These are phyloP conservation scores for Drosophila lacteicornis DNA, from an alignment of 1,140 invertebrate genomes.

Conservation along the genomic window DNA sequence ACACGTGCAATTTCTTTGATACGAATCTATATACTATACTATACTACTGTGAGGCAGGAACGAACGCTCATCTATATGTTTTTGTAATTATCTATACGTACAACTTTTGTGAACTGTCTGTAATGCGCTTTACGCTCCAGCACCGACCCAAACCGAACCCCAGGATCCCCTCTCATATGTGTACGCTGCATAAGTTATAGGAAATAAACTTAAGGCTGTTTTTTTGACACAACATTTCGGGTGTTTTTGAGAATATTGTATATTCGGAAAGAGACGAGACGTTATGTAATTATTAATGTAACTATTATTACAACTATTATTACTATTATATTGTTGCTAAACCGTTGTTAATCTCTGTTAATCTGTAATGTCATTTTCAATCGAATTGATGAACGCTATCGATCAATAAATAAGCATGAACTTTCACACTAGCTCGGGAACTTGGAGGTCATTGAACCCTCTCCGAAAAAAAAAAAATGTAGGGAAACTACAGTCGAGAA, in stretches of 20 bases:
- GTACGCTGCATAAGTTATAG: constrained; percentile 32
- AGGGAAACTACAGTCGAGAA: no score
- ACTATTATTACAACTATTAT: constrained; percentile 53
- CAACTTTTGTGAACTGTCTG: constrained; percentile 38
- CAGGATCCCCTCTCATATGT: constrained; percentile 8
- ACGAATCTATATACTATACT: constrained; percentile 56
- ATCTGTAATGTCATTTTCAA: constrained; percentile 75
- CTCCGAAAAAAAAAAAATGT: constrained; percentile 1
- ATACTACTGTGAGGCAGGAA: constrained; percentile 26
- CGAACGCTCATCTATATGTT: constrained; percentile 63
- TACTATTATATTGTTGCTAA: constrained; percentile 69
- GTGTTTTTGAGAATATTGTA: constrained; percentile 76
- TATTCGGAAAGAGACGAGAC: constrained; percentile 55
- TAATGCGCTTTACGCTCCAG: constrained; percentile 46
- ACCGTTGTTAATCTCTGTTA: constrained; percentile 67
- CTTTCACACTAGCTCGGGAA: not conserved
- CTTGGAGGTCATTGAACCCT: constrained; percentile 19
- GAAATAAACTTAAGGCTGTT: constrained; percentile 78
- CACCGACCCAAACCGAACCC: not conserved
- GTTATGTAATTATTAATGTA: constrained; percentile 66
- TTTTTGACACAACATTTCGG: constrained; percentile 73
- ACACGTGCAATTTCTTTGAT: constrained; percentile 81
- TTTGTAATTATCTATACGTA: constrained; percentile 61
- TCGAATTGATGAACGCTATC: constrained; percentile 66
- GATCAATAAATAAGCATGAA: constrained; percentile 57